A percentile compares a stretch with the other conserved stretches of the same genome.
These are phyloP conservation scores for Dicrostonyx torquatus DNA, from an alignment of 2,797 vertebrate genomes.

Conservation along the genomic window DNA sequence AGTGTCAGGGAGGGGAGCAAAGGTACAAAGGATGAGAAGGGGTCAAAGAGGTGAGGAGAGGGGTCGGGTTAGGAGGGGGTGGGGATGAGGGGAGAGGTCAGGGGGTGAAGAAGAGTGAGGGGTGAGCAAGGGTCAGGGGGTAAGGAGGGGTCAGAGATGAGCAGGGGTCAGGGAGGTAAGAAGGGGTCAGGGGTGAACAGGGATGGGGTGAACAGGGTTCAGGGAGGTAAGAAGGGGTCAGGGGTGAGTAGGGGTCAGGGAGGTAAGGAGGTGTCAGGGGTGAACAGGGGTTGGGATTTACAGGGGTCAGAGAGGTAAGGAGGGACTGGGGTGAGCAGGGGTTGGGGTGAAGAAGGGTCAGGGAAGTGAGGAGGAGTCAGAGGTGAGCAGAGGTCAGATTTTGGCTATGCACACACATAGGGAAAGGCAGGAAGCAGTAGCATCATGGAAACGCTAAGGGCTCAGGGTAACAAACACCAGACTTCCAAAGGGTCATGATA, in stretches of 20 bases:
- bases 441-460: neutral
- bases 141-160: neutral
- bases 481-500: neutral
- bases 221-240: neutral
- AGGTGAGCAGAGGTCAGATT: neutral
- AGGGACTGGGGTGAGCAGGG: too few relatives aligned
- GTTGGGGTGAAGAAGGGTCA: neutral
- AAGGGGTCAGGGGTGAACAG: neutral
- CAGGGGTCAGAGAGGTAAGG: neutral
- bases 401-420: neutral
- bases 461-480: neutral
- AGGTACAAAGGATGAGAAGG: neutral
- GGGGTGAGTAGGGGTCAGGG: neutral
- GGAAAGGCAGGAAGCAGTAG: neutral
- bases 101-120: neutral
- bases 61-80: neutral
- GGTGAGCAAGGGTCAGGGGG: neutral
- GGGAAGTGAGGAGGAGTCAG: neutral
- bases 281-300: too few relatives aligned
- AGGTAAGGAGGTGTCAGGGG: too few relatives aligned
- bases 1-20: neutral
- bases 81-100: neutral
- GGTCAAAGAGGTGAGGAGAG: neutral
- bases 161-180: neutral
- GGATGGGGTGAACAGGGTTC: neutral